Evolutionary conservation across 2,113 vertebrate genomes (phyloP).

Genomic region (Okapia johnstoni): DNA sequence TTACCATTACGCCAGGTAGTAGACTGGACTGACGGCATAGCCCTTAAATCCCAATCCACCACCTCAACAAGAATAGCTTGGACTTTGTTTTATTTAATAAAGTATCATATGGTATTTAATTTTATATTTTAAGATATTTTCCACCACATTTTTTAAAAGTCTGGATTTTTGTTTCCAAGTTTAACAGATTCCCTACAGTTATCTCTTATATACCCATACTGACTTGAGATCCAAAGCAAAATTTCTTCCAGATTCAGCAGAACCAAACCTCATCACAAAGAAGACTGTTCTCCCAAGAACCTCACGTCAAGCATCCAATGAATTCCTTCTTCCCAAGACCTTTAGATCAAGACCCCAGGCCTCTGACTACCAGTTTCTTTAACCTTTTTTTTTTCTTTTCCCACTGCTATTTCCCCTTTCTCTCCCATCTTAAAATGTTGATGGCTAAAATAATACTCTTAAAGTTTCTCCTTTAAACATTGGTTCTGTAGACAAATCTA

Average conservation of each 20-base stretch:
- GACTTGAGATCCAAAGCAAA: background rate
- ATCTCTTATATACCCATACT: background rate
- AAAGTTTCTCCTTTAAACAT: background rate
- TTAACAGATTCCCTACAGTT: background rate
- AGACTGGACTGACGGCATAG: no score
- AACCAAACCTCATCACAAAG: background rate
- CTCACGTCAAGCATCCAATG: background rate
- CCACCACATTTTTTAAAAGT: background rate
- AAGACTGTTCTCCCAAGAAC: background rate
- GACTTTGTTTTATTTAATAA: background rate
- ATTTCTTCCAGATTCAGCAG: background rate
- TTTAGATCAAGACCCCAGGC: background rate
- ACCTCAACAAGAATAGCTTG: background rate
- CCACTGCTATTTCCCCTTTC: background rate
- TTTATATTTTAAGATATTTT: background rate
- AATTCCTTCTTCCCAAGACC: background rate
- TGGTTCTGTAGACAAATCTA: background rate
- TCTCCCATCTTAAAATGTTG: background rate
- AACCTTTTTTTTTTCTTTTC: background rate
- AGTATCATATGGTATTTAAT: background rate
- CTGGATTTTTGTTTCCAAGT: background rate
- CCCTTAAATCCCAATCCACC: background rate
- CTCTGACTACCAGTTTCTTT: background rate
- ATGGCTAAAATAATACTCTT: background rate
- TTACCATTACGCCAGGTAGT: rapidly evolving